Percentiles rank a stretch among this genome's conserved stretches.
phyloP scores from a whole-genome alignment of 2,113 vertebrate species.

The Eudyptes chrysolophus region DNA sequence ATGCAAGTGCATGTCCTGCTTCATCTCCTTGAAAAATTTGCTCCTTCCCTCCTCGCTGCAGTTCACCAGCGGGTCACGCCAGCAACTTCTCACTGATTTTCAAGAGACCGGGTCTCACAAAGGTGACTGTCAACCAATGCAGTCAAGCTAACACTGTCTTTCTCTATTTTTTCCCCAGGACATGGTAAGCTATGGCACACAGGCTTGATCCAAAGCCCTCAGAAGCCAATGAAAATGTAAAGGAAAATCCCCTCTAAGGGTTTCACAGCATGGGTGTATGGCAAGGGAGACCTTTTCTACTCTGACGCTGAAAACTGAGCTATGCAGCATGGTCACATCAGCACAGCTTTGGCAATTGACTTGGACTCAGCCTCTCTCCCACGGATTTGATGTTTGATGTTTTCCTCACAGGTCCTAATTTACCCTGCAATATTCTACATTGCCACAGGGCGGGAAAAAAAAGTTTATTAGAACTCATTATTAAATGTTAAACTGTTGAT shows the following conservation, averaged over 20 bases:
- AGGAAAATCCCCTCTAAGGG: neutral
- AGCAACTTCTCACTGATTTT: conserved; percentile 22
- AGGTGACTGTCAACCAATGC: neutral
- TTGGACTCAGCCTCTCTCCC: neutral
- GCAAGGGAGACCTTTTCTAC: neutral
- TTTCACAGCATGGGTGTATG: neutral
- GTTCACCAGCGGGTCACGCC: conserved; percentile 5
- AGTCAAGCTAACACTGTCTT: neutral
- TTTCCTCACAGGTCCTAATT: neutral
- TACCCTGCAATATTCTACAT: neutral
- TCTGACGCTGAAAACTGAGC: neutral
- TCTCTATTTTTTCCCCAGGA: neutral
- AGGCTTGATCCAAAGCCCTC: neutral
- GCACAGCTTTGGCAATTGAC: neutral
- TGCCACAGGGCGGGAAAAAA: neutral
- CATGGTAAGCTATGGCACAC: neutral
- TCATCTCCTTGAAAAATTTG: conserved; percentile 16
- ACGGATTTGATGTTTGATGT: neutral
- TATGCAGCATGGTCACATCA: neutral
- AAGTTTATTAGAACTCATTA: neutral
- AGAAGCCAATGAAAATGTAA: neutral
- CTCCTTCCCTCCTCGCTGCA: neutral
- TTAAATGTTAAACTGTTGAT: neutral
- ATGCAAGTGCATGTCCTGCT: conserved; percentile 22
- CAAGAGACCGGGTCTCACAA: neutral